Evolutionary conservation across 2,113 vertebrate species (phyloP), one percentile per base, ranked within the genome.

Genomic region (Periophthalmus modestus): DNA sequence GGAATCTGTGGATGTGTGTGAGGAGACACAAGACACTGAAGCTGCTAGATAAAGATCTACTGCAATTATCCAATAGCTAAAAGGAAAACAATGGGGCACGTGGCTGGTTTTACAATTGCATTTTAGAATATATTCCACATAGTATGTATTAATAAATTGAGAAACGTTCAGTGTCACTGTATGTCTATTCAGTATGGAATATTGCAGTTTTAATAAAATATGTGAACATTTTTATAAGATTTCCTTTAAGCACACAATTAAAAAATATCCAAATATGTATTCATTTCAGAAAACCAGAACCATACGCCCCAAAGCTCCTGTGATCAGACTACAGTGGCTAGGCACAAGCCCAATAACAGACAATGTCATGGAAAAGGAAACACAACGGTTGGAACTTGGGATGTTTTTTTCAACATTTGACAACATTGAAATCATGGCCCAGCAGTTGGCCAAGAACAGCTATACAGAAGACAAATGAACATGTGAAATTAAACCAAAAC

Each of bases 21-120:
- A 92, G 94, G 93, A 94, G 77, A 89, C 85, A 89, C 81, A 61
- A 91, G 70, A 89, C 87, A 82, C 84, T 92, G 71, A 96, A 96
- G 94, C 95, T 92, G 91, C 94, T 95, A 95, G 70, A 84, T 65
- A 81, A 78, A 93, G 91, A 84, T 92, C 93, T 94, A 95, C 85
- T 52, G 69, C 83, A 82, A 80, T 81, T 73, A 86, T 48, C 74
- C 77, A 74, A 75, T 72, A 78, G 74, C 86, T 80, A 68, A 69
- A 16, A 61, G 46, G 70, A 21, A 78, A 89, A 69, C 79, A 7
- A 12, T 55, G 82, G 71, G 72, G 82, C 76, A 57, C 73, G 21
- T 71, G 68, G 77, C 3, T 43, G 74, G 73, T 77, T 84, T 86
- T 77, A 77, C 78, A 65, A 77, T 34, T 68, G 55, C 11, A 10